Percentiles rank a stretch among this genome's conserved stretches.
phyloP scores from a whole-genome alignment of 2,797 vertebrate genomes.

The Helostoma temminkii region DNA sequence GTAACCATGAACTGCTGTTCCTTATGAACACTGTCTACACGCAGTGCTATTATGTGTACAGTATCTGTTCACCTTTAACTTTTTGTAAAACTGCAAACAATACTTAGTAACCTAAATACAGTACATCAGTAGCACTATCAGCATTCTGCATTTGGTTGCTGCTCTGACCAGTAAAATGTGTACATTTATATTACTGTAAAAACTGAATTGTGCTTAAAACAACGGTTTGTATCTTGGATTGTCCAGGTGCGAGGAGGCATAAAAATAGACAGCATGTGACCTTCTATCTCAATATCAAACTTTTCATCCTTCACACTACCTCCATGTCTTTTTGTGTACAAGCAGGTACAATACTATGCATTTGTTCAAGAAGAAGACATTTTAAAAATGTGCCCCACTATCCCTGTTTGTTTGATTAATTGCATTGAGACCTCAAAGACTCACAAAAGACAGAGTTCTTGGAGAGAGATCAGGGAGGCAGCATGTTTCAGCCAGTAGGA shows the following conservation, averaged over 20 bases:
- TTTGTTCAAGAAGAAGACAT: neutral
- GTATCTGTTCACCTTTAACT: neutral
- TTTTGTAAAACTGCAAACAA: neutral
- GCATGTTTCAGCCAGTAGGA: neutral
- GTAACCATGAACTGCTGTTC: constrained; percentile 34
- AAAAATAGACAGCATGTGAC: constrained; percentile 3
- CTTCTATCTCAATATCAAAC: neutral
- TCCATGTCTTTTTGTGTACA: neutral
- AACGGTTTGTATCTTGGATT: neutral
- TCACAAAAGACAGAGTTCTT: neutral
- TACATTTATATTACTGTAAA: too few relatives aligned
- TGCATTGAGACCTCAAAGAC: constrained; percentile 1
- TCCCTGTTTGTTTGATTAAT: neutral
- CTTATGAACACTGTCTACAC: constrained; percentile 9
- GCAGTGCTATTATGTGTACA: constrained; percentile 5
- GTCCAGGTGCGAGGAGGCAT: neutral
- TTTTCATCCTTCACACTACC: constrained; percentile 1
- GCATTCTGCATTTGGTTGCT: neutral
- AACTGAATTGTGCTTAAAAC: neutral
- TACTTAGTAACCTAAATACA: neutral
- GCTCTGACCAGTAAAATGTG: too few relatives aligned
- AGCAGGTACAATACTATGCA: neutral
- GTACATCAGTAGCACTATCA: neutral
- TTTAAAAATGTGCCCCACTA: neutral
- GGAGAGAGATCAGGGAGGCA: neutral